phyloP scores from a whole-genome alignment of 1,140 invertebrate genomes.

The Drosophila mayri region DNA sequence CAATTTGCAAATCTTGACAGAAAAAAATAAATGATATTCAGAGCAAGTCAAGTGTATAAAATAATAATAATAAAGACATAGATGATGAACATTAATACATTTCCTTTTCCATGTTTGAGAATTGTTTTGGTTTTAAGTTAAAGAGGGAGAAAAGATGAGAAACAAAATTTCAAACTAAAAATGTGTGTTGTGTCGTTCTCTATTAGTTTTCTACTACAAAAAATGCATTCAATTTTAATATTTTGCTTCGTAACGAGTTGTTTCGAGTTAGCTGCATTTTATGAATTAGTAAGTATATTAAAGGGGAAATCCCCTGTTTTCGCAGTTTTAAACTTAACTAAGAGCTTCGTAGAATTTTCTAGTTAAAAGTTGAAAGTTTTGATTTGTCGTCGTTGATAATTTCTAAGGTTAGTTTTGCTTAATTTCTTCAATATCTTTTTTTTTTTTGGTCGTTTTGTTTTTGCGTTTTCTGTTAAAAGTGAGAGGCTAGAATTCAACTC shows the following conservation, averaged over 20 bases:
- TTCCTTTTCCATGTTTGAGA: constrained; percentile 52
- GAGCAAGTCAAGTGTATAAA: constrained; percentile 43
- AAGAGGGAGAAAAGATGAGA: constrained; percentile 24
- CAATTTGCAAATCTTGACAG: constrained; percentile 32
- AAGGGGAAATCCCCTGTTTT: constrained; percentile 24
- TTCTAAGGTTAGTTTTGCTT: constrained; percentile 65
- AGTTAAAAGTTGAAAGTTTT: constrained; percentile 42
- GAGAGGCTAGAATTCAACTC: constrained; percentile 31
- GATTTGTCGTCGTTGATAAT: constrained; percentile 37
- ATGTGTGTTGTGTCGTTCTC: constrained; percentile 41
- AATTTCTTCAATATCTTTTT: constrained; percentile 8
- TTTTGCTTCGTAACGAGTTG: constrained; percentile 42
- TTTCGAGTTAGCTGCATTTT: constrained; percentile 68
- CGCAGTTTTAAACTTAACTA: constrained; percentile 59
- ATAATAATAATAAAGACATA: constrained; percentile 43
- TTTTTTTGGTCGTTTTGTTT: constrained; percentile 70
- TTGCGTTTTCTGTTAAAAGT: constrained; percentile 27
- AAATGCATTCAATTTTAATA: constrained; percentile 70
- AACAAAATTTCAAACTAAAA: constrained; percentile 27
- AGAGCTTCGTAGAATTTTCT: constrained; percentile 68
- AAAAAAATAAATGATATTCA: constrained; percentile 24
- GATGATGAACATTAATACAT: constrained; percentile 50
- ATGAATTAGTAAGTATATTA: constrained; percentile 54
- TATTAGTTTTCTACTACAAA: constrained; percentile 63
- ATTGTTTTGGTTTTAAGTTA: constrained; percentile 41